Base-by-base conservation (phyloP, 2,797 vertebrate genomes). In the Otus scops region DNA sequence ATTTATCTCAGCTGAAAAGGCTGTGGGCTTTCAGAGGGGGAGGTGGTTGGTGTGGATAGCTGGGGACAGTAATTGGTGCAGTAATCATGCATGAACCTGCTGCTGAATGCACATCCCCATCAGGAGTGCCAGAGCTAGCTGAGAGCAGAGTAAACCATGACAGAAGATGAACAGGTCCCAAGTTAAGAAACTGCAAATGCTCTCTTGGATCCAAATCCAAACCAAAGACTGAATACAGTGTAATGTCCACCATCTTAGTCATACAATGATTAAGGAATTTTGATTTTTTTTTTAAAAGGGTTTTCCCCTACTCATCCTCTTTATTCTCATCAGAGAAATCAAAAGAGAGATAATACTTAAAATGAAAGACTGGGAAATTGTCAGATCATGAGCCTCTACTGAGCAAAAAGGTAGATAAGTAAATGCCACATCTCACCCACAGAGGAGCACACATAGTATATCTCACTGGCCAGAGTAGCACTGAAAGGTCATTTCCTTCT, bases 1-100 rank as follows among this genome's bases (percentile, higher is more conserved):
- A 7, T 53, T 28, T 54, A 15, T 27, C 32, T 54, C 54, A 69
- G 8, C 21, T 78, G 45, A 48, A 69, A 64, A 78, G n/a, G 19
- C 5, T 27, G 34, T 2, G 11, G 47, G 28, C 11, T 84, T 59
- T 59, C 0, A 0, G 10, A 2, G 14, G 2, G 3, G 15, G 8
- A 11, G 7, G 3, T 3, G 0, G 13, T 77, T 32, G n/a, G 10
- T 36, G 8, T 45, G 22, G n/a, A 27, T 32, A 64, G 10, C 9
- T 65, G 61, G 17, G 39, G 12, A 36, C 51, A 79, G 41, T 13
- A 60, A 60, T 27, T 26, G 5, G 30, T 61, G 38, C 30, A 47
- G 34, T 18, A 22, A 5, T 32, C 3, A 0, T 32, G n/a, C 13
- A 36, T 1, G 1, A 70, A 6, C 43, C 22, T 28, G 30, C 60